These are phyloP conservation scores for Orchesellides sinensis DNA, from an alignment of 2,888 invertebrate genomes.

Conservation along the genomic window DNA sequence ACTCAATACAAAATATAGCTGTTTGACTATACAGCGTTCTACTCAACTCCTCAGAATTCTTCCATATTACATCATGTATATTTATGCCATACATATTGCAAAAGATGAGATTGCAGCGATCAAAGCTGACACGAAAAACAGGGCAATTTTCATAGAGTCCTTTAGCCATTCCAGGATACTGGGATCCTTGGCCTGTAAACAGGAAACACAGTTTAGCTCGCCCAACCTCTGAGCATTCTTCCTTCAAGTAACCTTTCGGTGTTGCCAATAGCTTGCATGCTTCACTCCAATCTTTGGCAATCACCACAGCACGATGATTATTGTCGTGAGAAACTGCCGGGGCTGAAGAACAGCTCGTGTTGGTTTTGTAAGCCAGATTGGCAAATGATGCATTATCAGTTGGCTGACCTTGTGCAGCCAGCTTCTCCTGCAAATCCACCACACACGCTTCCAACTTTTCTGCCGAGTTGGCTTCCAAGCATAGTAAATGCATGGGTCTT, in stretches of 20 bases:
- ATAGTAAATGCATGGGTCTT: not conserved
- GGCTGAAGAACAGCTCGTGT: not conserved
- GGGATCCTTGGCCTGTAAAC: constrained; percentile 17
- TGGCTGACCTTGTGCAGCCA: not conserved
- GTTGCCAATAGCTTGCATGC: not conserved
- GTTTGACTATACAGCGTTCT: constrained; percentile 61
- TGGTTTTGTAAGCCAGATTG: constrained; percentile 2
- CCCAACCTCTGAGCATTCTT: not conserved
- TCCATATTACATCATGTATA: not conserved
- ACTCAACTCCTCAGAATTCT: constrained; percentile 21
- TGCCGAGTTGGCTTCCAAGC: not conserved
- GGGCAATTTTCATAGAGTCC: constrained; percentile 6
- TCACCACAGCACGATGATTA: not conserved
- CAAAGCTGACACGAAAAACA: not conserved
- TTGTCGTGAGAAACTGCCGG: too few relatives aligned
- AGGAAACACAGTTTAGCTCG: constrained; percentile 14
- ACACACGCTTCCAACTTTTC: not conserved
- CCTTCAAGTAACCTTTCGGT: not conserved
- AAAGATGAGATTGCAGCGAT: not conserved
- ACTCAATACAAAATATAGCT: constrained; percentile 58
- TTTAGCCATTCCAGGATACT: constrained; percentile 24
- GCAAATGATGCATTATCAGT: not conserved
- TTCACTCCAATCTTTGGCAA: not conserved
- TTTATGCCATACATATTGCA: not conserved
- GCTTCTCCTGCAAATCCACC: not conserved